A percentile compares a stretch with the other conserved stretches of the same genome.
These are phyloP conservation scores for Orycteropus afer DNA, from an alignment of 2,113 vertebrate species.

Conservation along the genomic window DNA sequence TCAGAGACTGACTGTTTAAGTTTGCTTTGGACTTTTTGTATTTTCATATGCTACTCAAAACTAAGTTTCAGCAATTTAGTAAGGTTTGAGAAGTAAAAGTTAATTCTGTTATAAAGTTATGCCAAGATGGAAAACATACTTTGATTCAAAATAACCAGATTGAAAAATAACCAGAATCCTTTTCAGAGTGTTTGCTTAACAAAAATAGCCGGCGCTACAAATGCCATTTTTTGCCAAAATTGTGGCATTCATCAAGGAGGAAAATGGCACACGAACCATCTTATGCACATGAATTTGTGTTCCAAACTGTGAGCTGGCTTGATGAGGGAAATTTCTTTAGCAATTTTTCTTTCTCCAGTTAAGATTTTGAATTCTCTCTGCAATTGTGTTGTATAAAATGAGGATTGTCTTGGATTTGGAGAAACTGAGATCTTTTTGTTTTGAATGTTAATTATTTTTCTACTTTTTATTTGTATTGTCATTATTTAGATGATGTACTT, in stretches of 20 bases:
- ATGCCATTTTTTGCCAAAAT: constrained; percentile 56
- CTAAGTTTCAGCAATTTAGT: constrained; percentile 51
- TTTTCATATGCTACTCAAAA: constrained; percentile 50
- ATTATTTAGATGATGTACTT: constrained; percentile 31
- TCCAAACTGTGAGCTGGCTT: neutral
- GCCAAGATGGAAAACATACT: constrained; percentile 65
- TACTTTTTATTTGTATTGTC: neutral
- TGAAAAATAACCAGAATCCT: constrained; percentile 56
- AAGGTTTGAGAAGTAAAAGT: constrained; percentile 44
- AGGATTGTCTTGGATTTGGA: neutral
- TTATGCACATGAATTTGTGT: neutral
- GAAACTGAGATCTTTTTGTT: neutral
- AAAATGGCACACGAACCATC: neutral
- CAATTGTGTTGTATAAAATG: neutral
- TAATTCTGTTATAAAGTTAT: constrained; percentile 53
- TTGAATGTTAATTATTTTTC: neutral
- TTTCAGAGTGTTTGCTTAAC: constrained; percentile 61
- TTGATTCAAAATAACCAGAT: constrained; percentile 64
- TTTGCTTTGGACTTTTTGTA: constrained; percentile 7
- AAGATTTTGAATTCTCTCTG: neutral
- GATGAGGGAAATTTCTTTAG: neutral
- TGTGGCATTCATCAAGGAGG: constrained; percentile 40
- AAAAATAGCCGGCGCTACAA: constrained; percentile 60
- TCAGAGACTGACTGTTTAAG: constrained; percentile 20
- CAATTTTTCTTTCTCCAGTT: neutral